A percentile compares a stretch with the other conserved stretches of the same genome.
Evolutionary conservation across 2,888 invertebrate genomes (phyloP).

Genomic region (Drosophila bunnanda): DNA sequence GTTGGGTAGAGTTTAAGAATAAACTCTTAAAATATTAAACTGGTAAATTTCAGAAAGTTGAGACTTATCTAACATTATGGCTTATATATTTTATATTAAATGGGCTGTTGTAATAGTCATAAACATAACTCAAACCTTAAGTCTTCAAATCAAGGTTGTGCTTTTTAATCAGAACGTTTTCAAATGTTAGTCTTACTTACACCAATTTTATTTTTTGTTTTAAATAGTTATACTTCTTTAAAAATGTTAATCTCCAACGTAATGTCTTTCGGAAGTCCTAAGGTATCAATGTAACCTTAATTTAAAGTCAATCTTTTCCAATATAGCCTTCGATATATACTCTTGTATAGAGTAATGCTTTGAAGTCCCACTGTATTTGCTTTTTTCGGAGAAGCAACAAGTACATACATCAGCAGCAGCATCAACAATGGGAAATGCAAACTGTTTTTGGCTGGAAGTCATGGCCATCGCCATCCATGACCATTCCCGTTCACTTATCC

Average conservation of each 20-base stretch:
- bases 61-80: background rate
- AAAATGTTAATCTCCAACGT: no score
- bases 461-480: conserved; percentile 54
- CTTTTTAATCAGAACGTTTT: no score
- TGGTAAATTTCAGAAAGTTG: background rate
- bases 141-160: no score
- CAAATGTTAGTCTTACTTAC: no score
- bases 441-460: conserved; percentile 62
- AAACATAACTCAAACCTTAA: no score
- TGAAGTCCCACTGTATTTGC: conserved; percentile 16
- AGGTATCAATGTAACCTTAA: background rate
- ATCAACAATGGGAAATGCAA: conserved; percentile 47
- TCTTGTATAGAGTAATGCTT: background rate
- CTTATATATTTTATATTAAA: background rate
- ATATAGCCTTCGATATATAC: background rate
- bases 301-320: background rate
- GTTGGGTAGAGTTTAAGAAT: background rate
- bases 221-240: no score
- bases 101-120: no score
- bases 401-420: conserved; percentile 39
- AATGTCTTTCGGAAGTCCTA: no score
- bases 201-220: no score
- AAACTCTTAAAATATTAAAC: background rate
- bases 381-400: conserved; percentile 22
- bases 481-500: conserved; percentile 48